Evolutionary conservation across 1,140 invertebrate genomes (phyloP).

Genomic region (Lordiphosa collinella): DNA sequence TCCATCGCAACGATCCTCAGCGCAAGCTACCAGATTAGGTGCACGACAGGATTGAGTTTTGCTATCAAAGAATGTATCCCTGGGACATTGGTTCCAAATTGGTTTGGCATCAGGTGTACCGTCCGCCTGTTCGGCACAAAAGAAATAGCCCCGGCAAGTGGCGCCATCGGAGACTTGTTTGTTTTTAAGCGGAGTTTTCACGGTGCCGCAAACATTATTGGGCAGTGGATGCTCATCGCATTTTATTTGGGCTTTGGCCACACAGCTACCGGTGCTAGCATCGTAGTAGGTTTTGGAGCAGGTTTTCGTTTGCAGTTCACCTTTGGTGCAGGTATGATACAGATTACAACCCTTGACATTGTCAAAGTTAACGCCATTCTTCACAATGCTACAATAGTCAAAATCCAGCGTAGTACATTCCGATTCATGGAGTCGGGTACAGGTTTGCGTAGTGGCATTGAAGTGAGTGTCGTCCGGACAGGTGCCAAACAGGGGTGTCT

Average conservation of each 20-base stretch:
- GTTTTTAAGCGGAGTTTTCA: slow-evolving; percentile 29
- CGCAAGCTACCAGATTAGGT: slow-evolving; percentile 37
- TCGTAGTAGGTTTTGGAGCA: slow-evolving; percentile 50
- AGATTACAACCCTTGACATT: slow-evolving; percentile 41
- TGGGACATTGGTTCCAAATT: slow-evolving; percentile 35
- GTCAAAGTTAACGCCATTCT: slow-evolving; percentile 44
- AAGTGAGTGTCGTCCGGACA: slow-evolving; percentile 53
- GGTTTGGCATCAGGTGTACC: slow-evolving; percentile 40
- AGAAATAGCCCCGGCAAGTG: slow-evolving; percentile 66
- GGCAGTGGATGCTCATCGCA: slow-evolving; percentile 63
- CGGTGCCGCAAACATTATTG: slow-evolving; percentile 51
- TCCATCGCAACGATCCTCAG: slow-evolving; percentile 62
- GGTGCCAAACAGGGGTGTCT: slow-evolving; percentile 30
- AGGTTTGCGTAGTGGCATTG: slow-evolving; percentile 40
- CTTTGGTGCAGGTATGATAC: slow-evolving; percentile 51
- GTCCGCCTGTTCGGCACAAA: slow-evolving; percentile 25
- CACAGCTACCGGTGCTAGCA: slow-evolving; percentile 33
- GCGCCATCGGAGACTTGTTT: slow-evolving; percentile 43
- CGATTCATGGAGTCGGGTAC: slow-evolving; percentile 30
- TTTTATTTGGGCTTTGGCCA: slow-evolving; percentile 35
- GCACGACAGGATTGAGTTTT: slow-evolving; percentile 22
- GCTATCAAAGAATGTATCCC: slow-evolving; percentile 52
- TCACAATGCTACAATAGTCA: slow-evolving; percentile 61
- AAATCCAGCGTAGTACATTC: slow-evolving; percentile 31
- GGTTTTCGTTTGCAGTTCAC: slow-evolving; percentile 13